Evolutionary conservation across 1,140 invertebrate species (phyloP).

Genomic region (Conus betulinus): DNA sequence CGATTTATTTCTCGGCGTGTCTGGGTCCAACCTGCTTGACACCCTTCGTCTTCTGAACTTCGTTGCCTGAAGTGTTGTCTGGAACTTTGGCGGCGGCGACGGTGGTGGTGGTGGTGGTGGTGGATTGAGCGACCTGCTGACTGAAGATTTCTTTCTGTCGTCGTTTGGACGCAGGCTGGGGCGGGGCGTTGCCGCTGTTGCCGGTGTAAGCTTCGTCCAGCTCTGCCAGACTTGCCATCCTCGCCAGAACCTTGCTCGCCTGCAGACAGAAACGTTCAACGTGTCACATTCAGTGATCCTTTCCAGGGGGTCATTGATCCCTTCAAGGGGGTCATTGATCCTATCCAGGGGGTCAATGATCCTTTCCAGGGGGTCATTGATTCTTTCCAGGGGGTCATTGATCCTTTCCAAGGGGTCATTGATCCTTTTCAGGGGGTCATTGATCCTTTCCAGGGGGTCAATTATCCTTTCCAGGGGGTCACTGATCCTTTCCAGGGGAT

Average conservation of each 20-base stretch:
- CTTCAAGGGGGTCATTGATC: too few species aligned
- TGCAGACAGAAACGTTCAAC: background rate
- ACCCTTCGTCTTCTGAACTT: background rate
- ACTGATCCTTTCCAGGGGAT: too few species aligned
- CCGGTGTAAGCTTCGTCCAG: background rate
- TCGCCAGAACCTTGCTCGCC: background rate
- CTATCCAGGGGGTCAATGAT: too few species aligned
- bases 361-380: too few species aligned
- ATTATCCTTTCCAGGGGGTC: too few species aligned
- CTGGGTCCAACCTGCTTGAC: background rate
- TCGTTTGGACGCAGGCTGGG: conserved; percentile 9
- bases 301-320: too few species aligned
- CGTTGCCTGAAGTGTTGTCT: background rate
- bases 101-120: background rate
- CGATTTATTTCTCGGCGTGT: background rate
- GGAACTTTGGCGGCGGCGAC: background rate
- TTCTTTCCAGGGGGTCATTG: too few species aligned
- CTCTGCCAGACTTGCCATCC: background rate
- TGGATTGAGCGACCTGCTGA: background rate
- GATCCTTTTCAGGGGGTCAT: too few species aligned
- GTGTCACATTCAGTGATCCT: too few species aligned
- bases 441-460: too few species aligned
- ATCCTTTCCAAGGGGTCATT: too few species aligned
- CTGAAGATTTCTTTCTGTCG: conserved; percentile 33
- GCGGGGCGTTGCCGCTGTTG: background rate